phyloP scores from a whole-genome alignment of 2,888 invertebrate species.

The Leptinotarsa tumamoca region DNA sequence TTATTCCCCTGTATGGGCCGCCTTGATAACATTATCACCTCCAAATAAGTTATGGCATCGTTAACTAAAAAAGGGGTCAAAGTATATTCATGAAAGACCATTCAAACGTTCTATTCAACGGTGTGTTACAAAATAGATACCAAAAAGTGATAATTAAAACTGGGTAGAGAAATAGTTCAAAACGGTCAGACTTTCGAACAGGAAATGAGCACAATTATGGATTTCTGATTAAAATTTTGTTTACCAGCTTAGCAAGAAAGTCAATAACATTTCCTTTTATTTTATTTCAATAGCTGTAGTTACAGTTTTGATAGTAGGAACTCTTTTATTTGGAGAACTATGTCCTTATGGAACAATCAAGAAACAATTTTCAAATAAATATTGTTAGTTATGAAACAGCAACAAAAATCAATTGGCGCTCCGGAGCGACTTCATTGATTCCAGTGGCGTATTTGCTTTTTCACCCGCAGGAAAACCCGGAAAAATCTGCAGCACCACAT shows the following conservation, averaged over 20 bases:
- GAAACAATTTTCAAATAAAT: too few species aligned
- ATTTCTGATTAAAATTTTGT: too few species aligned
- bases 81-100: neutral
- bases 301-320: too few species aligned
- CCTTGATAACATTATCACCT: conserved; percentile 1
- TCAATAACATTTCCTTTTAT: neutral
- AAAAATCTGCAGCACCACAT: too few species aligned
- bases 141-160: neutral
- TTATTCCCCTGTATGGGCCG: neutral
- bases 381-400: too few species aligned
- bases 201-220: neutral
- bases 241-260: neutral
- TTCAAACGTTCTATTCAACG: neutral
- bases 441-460: too few species aligned
- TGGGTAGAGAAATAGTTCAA: neutral
- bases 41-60: neutral
- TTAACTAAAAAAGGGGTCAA: neutral
- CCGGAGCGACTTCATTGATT: too few species aligned
- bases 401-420: too few species aligned
- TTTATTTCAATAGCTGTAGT: neutral
- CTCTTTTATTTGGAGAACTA: too few species aligned
- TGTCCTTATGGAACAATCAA: too few species aligned
- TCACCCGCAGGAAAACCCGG: too few species aligned
- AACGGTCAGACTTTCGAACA: neutral
- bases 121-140: conserved; percentile 4